These are phyloP conservation scores for Zaprionus capensis DNA, from an alignment of 1,140 invertebrate genomes.

Conservation along the genomic window DNA sequence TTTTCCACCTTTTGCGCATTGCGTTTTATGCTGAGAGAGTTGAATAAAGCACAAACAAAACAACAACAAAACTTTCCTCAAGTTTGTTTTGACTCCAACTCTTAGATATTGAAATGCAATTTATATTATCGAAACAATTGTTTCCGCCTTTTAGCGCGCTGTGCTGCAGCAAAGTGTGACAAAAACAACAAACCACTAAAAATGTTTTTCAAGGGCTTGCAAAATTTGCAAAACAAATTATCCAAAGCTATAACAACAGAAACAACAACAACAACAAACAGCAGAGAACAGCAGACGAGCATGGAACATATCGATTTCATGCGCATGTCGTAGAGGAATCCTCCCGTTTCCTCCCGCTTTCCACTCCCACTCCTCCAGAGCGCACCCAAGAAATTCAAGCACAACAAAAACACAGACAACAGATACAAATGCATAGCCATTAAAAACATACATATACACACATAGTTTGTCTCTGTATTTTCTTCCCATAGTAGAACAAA, in stretches of 20 bases:
- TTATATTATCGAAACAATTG: conserved; percentile 31
- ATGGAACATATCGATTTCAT: conserved; percentile 72
- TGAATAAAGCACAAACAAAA: background rate
- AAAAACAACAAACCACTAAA: conserved; percentile 15
- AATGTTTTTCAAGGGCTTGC: conserved; percentile 47
- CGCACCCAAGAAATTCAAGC: conserved; percentile 11
- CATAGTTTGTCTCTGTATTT: conserved; percentile 32
- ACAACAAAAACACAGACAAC: conserved; percentile 19
- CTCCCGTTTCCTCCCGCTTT: background rate
- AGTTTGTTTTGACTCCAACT: conserved; percentile 30
- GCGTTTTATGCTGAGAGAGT: conserved; percentile 50
- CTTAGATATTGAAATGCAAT: conserved; percentile 21
- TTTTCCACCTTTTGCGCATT: conserved; percentile 73
- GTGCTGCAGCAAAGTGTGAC: background rate
- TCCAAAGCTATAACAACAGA: conserved; percentile 46
- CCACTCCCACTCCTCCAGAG: background rate
- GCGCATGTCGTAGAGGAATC: conserved; percentile 61
- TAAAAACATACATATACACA: conserved; percentile 2
- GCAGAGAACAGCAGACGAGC: conserved; percentile 19
- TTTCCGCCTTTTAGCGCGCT: conserved; percentile 21
- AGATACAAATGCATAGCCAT: conserved; percentile 25
- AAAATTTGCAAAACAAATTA: conserved; percentile 50
- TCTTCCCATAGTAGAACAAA: conserved; percentile 43
- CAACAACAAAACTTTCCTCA: conserved; percentile 3
- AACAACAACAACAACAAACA: conserved; percentile 37